These are phyloP conservation scores for Actinia equina DNA, from an alignment of 64 coral and sea anemone genomes.

Conservation along the genomic window DNA sequence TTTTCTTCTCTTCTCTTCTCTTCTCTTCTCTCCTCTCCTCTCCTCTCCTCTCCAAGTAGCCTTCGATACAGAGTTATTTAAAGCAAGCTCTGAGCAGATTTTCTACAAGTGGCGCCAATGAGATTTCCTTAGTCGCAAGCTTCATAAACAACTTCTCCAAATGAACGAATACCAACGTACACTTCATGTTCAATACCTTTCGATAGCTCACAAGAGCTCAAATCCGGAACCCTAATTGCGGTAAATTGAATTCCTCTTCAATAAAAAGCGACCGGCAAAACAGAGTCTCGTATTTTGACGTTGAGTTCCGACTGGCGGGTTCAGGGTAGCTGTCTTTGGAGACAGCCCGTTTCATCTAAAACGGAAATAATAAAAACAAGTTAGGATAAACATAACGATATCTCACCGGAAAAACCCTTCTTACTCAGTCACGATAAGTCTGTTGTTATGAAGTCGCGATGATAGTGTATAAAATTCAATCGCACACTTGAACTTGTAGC, in stretches of 20 bases:
- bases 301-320: background rate
- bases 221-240: background rate
- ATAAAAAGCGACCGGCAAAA: background rate
- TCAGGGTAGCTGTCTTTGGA: background rate
- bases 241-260: background rate
- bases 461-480: slow-evolving; percentile 14
- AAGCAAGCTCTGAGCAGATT: too few relatives aligned
- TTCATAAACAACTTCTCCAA: background rate
- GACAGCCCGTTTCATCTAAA: background rate
- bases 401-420: slow-evolving; percentile 6
- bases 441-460: background rate
- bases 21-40: too few relatives aligned
- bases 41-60: too few relatives aligned
- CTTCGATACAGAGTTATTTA: too few relatives aligned
- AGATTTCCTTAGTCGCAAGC: background rate
- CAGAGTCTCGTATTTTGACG: background rate
- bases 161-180: background rate
- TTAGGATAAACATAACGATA: slow-evolving; percentile 25
- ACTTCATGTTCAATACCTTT: background rate
- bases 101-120: background rate
- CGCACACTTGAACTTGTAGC: background rate
- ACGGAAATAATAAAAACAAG: slow-evolving; percentile 22
- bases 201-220: background rate
- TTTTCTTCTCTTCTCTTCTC: too few relatives aligned
- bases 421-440: background rate